Conservation (phyloP, 2,888 invertebrate genomes). For the Alloplasta piceator region DNA sequence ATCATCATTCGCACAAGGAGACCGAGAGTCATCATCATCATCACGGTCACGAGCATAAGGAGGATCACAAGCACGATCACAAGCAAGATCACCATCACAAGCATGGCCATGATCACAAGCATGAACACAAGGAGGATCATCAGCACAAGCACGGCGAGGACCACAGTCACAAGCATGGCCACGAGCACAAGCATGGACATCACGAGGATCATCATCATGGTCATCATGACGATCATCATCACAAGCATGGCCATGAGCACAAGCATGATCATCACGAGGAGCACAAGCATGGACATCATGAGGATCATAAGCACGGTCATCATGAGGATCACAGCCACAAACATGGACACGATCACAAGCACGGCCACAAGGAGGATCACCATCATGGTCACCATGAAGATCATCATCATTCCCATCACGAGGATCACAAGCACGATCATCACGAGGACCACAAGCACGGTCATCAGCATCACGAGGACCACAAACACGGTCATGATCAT, state of each 20-base stretch:
- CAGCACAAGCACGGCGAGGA: slow-evolving; percentile 69
- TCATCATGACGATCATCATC: slow-evolving; percentile 73
- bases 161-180: slow-evolving; percentile 71
- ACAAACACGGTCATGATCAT: slow-evolving; percentile 65
- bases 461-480: slow-evolving; percentile 63
- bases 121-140: slow-evolving; percentile 71
- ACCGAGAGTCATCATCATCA: slow-evolving; percentile 77
- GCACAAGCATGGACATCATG: slow-evolving; percentile 69
- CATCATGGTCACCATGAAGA: slow-evolving; percentile 73
- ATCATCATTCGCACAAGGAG: slow-evolving; percentile 78
- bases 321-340: slow-evolving; percentile 71
- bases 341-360: slow-evolving; percentile 72
- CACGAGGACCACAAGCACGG: slow-evolving; percentile 69
- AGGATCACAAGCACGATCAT: slow-evolving; percentile 70
- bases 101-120: slow-evolving; percentile 75
- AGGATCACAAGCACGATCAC: slow-evolving; percentile 76
- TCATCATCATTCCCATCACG: slow-evolving; percentile 73
- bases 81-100: slow-evolving; percentile 77
- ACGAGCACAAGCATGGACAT: slow-evolving; percentile 74
- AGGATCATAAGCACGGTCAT: slow-evolving; percentile 71
- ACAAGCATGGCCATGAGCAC: slow-evolving; percentile 75
- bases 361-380: slow-evolving; percentile 72
- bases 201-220: slow-evolving; percentile 74
- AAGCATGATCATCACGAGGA: slow-evolving; percentile 75
- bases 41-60: slow-evolving; percentile 77